Conservation (phyloP, 2,797 vertebrate species). For the Synaphobranchus kaupii region DNA sequence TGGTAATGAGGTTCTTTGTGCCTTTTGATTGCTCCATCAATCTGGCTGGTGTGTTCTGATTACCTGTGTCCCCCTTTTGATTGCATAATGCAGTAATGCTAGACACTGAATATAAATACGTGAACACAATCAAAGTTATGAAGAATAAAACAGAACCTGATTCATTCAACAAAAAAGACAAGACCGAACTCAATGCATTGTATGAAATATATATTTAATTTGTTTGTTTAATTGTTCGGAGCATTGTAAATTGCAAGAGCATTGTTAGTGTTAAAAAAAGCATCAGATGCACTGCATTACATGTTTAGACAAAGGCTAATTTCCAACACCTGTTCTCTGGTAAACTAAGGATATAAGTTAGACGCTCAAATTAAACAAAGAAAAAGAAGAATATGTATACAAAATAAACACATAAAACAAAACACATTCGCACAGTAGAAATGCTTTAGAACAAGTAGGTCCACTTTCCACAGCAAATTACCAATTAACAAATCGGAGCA, state of each 20-base stretch:
- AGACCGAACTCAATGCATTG: background rate
- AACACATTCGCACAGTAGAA: background rate
- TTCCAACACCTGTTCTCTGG: background rate
- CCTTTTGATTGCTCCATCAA: conserved; percentile 78
- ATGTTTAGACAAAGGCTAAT: background rate
- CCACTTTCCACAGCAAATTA: background rate
- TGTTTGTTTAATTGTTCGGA: too few species aligned
- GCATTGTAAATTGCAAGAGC: too few species aligned
- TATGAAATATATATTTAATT: too few species aligned
- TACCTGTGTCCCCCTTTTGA: conserved; percentile 63
- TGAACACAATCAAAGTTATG: conserved; percentile 10
- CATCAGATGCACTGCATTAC: too few species aligned
- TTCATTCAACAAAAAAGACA: background rate
- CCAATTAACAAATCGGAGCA: background rate
- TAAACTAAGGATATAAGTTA: background rate
- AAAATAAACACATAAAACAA: background rate
- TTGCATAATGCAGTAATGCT: background rate
- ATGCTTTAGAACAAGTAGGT: background rate
- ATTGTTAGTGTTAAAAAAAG: too few species aligned
- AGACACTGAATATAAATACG: background rate
- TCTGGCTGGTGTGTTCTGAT: conserved; percentile 70
- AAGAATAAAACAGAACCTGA: conserved; percentile 4
- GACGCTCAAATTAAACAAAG: background rate
- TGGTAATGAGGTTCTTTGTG: conserved; percentile 81
- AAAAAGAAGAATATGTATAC: background rate